Evolutionary conservation across 2,113 vertebrate genomes (phyloP).

Genomic region (Apaloderma vittatum): DNA sequence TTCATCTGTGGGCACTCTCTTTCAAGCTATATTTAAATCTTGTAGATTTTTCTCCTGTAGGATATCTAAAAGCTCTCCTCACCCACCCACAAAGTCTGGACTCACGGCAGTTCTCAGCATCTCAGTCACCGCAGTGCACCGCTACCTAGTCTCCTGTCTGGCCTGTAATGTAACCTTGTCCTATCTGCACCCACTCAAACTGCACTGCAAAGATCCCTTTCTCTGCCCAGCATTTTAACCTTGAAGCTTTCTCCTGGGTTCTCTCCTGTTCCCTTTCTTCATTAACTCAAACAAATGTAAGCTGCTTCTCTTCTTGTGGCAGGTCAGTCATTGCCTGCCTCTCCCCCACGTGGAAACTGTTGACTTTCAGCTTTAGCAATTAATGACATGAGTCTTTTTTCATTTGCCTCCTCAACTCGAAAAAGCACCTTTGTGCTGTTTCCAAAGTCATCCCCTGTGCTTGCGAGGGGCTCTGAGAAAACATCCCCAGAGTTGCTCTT

Average conservation of each 20-base stretch:
- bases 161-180: not conserved
- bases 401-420: not conserved
- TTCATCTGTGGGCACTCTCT: not conserved
- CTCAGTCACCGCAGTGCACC: not conserved
- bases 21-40: not conserved
- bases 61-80: not conserved
- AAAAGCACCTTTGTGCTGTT: slow-evolving; percentile 11
- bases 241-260: not conserved
- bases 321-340: not conserved
- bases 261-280: not conserved
- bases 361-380: not conserved
- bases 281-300: not conserved
- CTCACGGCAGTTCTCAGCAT: not conserved
- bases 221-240: not conserved
- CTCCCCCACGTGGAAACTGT: not conserved
- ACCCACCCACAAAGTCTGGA: not conserved
- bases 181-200: not conserved
- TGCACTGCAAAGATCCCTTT: not conserved
- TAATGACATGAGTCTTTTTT: not conserved
- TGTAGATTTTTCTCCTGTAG: not conserved
- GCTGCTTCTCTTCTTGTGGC: not conserved
- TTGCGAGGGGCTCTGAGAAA: not conserved
- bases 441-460: not conserved
- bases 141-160: not conserved
- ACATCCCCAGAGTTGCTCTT: slow-evolving; percentile 20